Evolutionary conservation across 35 echinoderm and acorn worm species (phyloP), one percentile per base, ranked within the genome.

Genomic region (Chiridota heheva): DNA sequence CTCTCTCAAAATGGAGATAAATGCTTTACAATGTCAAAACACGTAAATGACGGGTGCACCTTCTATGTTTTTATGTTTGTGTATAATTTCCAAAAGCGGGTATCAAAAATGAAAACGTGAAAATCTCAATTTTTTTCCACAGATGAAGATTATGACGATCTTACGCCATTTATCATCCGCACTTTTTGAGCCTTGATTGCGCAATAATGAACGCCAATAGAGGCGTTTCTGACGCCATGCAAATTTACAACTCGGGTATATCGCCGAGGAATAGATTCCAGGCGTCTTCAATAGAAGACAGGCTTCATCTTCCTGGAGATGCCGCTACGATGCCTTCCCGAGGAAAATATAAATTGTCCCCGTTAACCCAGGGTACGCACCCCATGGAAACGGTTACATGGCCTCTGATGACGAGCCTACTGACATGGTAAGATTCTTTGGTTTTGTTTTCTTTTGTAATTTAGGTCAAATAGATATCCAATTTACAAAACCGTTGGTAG

Each of bases 321-420:
- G 36, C 41, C 31, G 49, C 25, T 20, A 45, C 69, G 7, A 42
- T 72, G 7, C 13, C 69, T 24, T 72, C 69, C 6, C 69, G 69
- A 7, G 22, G 25, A 17, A 72, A 44, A 13, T 88, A 81, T 42
- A 81, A 77, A 40, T 36, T 88, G 15, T 88, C 86, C 7, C 86
- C 86, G 86, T 88, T 18, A 66, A 61, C 24, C 86, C 86, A 3
- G 86, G 63, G 1, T 88, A 88, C 48, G 42, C 28, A 16, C 65
- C 80, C 26, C 36, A 83, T 18, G 80, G 47, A 32, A 69, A 62
- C 5, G 48, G 80, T 27, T 83, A 83, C 80, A 51, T 43, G 35
- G 63, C 63, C 10, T 83, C 80, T 3, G 47, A 68, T 69, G 80
- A 83, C 45, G 80, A 83, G 43, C 44, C 40, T 27, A 72, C 69